A percentile compares a stretch with the other conserved stretches of the same genome.
phyloP scores from a whole-genome alignment of 2,888 invertebrate species.

The Dugesia japonica region DNA sequence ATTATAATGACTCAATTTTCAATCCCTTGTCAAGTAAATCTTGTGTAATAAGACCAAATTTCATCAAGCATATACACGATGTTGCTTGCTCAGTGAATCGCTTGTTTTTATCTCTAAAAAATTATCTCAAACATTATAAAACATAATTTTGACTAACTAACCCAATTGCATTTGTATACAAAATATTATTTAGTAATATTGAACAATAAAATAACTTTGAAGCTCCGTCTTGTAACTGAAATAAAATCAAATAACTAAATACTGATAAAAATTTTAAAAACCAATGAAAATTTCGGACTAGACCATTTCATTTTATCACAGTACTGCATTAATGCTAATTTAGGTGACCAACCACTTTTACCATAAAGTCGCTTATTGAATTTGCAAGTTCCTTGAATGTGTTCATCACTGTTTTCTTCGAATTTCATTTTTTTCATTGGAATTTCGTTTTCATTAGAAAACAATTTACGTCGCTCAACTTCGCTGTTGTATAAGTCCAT shows the following conservation, averaged over 20 bases:
- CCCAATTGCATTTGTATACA: background rate
- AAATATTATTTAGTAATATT: background rate
- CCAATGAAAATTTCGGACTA: background rate
- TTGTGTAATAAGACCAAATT: background rate
- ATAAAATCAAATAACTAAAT: background rate
- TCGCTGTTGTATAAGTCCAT: background rate
- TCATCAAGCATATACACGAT: background rate
- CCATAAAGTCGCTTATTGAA: conserved; percentile 1
- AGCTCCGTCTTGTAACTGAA: background rate
- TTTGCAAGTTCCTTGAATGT: background rate
- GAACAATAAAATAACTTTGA: conserved; percentile 4
- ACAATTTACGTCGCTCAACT: background rate
- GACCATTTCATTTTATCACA: background rate
- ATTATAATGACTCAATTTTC: background rate
- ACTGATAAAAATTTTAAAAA: background rate
- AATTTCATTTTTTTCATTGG: background rate
- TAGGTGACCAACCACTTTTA: background rate
- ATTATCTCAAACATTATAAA: background rate
- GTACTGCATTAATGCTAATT: background rate
- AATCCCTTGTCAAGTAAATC: background rate
- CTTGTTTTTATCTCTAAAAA: background rate
- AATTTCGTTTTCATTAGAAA: background rate
- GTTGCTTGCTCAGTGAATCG: background rate
- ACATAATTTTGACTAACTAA: background rate
- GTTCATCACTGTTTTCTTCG: background rate